Conservation (phyloP, 2,113 vertebrate genomes). For the Cochlearius cochlearius region DNA sequence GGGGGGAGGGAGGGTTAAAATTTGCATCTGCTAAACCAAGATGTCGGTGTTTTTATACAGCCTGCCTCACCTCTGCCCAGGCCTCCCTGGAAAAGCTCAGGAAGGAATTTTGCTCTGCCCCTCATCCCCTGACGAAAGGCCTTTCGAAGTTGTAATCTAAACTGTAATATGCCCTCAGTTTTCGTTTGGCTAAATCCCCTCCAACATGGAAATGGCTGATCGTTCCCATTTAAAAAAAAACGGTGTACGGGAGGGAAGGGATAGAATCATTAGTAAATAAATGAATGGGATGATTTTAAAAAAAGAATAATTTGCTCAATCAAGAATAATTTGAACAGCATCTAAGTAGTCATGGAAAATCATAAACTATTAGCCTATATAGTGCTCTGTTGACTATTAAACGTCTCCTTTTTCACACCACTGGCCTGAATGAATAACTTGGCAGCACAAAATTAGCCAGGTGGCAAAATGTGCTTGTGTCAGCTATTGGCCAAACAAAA, state of each 20-base stretch:
- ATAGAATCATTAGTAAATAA: slow-evolving; percentile 46
- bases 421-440: slow-evolving; percentile 75
- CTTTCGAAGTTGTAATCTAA: slow-evolving; percentile 3
- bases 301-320: slow-evolving; percentile 62
- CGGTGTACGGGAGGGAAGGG: not conserved
- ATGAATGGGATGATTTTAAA: slow-evolving; percentile 44
- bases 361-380: slow-evolving; percentile 75
- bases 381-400: slow-evolving; percentile 76
- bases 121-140: not conserved
- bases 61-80: not conserved
- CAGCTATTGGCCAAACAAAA: slow-evolving; percentile 73
- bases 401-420: slow-evolving; percentile 77
- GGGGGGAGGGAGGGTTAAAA: not conserved
- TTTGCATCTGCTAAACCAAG: not conserved
- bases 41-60: not conserved
- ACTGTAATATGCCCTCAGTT: not conserved
- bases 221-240: not conserved
- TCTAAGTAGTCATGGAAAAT: slow-evolving; percentile 71
- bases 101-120: not conserved
- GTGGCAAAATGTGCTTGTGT: slow-evolving; percentile 75
- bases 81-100: not conserved
- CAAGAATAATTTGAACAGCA: slow-evolving; percentile 61
- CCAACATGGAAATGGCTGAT: not conserved
- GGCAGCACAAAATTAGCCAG: slow-evolving; percentile 75
- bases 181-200: not conserved